Percentiles rank a stretch among this genome's conserved stretches.
Evolutionary conservation across 1,140 invertebrate genomes (phyloP).

Genomic region (Philopotamus ludificatus): DNA sequence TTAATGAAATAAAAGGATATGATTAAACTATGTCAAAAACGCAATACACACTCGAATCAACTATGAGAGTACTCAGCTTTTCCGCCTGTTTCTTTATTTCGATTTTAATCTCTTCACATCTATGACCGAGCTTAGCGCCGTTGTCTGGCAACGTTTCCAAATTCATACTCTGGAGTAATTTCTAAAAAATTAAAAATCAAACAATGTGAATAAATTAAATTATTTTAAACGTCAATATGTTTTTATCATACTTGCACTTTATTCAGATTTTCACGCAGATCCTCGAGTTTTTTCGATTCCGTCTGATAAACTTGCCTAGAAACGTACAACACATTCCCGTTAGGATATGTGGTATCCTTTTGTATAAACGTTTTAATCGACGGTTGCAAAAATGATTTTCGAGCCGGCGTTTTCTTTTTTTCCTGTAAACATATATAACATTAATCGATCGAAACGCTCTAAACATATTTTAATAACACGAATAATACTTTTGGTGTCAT

Average conservation of each 20-base stretch:
- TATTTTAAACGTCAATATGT: neutral
- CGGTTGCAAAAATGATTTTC: conserved; percentile 2
- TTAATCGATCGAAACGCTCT: neutral
- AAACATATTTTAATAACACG: neutral
- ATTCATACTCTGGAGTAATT: conserved; percentile 53
- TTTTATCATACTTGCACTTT: conserved; percentile 47
- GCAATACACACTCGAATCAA: too few species aligned
- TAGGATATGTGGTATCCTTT: conserved; percentile 44
- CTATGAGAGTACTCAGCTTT: conserved; percentile 53
- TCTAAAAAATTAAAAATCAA: conserved; percentile 45
- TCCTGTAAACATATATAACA: neutral
- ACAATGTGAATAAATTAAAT: neutral
- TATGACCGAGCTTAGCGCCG: conserved; percentile 51
- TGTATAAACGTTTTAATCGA: conserved; percentile 21
- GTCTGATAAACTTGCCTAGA: conserved; percentile 49
- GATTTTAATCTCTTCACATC: conserved; percentile 47
- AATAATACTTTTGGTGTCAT: conserved; percentile 11
- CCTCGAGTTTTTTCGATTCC: conserved; percentile 48
- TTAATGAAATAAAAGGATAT: too few species aligned
- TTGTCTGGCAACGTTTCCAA: conserved; percentile 56
- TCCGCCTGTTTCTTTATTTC: conserved; percentile 49
- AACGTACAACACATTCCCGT: conserved; percentile 49
- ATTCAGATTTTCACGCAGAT: conserved; percentile 46
- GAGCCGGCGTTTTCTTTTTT: neutral
- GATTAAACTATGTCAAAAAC: too few species aligned